These are phyloP conservation scores for Amblyjoppa proteus DNA, from an alignment of 2,888 invertebrate species.

Conservation along the genomic window DNA sequence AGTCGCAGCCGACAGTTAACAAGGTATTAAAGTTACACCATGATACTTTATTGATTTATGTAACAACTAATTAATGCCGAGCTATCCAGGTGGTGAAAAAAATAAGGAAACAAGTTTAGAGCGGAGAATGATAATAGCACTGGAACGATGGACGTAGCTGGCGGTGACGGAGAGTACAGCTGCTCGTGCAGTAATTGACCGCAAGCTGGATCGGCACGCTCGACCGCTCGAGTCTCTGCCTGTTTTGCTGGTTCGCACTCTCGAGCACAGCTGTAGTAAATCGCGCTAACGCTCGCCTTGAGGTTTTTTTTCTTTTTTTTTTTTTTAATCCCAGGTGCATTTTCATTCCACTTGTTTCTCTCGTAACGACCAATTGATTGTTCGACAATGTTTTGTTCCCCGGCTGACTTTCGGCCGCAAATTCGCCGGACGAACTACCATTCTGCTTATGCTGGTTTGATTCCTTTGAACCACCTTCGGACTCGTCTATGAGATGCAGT, in stretches of 20 bases:
- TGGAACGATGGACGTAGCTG: background rate
- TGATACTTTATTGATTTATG: background rate
- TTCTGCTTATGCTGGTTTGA: constrained; percentile 33
- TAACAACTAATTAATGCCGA: background rate
- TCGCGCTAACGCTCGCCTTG: constrained; percentile 27
- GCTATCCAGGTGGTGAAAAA: background rate
- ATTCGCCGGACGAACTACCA: constrained; percentile 33
- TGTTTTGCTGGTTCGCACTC: background rate
- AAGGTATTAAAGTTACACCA: background rate
- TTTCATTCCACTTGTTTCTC: background rate
- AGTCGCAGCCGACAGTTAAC: background rate
- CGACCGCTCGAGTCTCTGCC: background rate
- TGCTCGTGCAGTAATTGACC: background rate
- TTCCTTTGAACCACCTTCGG: constrained; percentile 43
- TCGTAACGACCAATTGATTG: background rate
- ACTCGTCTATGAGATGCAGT: background rate
- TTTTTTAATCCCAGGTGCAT: constrained; percentile 23
- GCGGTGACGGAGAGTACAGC: background rate
- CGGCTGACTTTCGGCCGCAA: constrained; percentile 38
- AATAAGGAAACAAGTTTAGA: background rate
- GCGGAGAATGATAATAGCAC: background rate
- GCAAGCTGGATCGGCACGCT: background rate
- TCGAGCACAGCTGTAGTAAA: constrained; percentile 12
- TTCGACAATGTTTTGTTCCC: constrained; percentile 13
- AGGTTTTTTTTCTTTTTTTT: background rate